Evolutionary conservation across 2,797 vertebrate genomes (phyloP).

Genomic region (Rallus crepitans): DNA sequence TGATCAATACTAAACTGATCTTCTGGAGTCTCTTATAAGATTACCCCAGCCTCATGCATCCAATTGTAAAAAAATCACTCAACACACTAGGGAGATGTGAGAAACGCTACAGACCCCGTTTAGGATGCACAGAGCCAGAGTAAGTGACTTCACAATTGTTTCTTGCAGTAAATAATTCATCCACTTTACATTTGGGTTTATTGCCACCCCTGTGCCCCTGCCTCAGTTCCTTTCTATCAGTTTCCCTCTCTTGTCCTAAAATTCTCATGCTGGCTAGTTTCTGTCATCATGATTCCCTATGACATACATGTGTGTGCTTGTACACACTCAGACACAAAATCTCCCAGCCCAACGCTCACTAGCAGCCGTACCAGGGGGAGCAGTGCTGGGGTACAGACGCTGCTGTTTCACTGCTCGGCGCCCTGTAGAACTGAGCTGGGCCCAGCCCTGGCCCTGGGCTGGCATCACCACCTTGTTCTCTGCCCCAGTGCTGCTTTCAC

Average conservation of each 20-base stretch:
- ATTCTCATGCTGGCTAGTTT: not conserved
- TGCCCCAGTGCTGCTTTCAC: not conserved
- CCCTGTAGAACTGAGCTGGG: not conserved
- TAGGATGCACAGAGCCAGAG: constrained; percentile 69
- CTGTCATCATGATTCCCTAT: not conserved
- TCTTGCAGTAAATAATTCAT: constrained; percentile 78
- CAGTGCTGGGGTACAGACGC: not conserved
- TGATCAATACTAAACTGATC: constrained; percentile 79
- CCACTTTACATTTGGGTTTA: constrained; percentile 61
- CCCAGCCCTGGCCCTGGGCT: not conserved
- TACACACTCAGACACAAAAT: not conserved
- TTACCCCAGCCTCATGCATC: constrained; percentile 67
- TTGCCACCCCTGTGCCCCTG: not conserved
- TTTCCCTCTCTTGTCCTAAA: not conserved
- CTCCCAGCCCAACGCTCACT: not conserved
- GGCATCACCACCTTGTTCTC: not conserved
- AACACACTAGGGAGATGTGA: constrained; percentile 65
- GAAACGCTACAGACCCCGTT: constrained; percentile 60
- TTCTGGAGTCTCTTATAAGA: constrained; percentile 64
- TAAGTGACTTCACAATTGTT: constrained; percentile 74
- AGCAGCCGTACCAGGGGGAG: not conserved
- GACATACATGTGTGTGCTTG: not conserved
- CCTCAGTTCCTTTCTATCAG: not conserved
- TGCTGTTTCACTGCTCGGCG: not conserved
- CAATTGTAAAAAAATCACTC: constrained; percentile 69